Evolutionary conservation across 2,113 vertebrate genomes (phyloP), one percentile per base, ranked within the genome.

Genomic region (Holacanthus passer): DNA sequence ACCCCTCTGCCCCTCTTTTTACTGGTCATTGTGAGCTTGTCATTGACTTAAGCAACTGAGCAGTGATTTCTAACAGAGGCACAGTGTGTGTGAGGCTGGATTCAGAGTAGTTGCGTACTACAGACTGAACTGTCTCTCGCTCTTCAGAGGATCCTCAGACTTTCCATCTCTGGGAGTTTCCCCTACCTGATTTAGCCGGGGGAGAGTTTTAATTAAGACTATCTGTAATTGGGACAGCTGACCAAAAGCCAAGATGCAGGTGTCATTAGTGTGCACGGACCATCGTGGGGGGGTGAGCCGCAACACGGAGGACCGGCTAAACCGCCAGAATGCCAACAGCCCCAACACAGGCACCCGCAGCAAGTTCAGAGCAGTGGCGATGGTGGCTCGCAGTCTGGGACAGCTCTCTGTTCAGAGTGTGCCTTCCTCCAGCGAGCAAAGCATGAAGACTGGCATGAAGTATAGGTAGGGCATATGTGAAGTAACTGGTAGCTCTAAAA

Each of bases 211-310:
- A 53, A 82, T 53, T 45, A 63, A 41, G 10, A 72, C 47, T 43
- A 14, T n/a, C 67, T 47, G 43, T 64, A n/a, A 22, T 48, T 39
- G 16, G 60, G 60, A 75, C 68, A 32, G 63, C 19, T 10, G 2
- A 31, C 60, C 79, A 58, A 65, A 65, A 75, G 83, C 58, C 90
- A 87, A 72, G 83, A 99, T 99, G 98, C 98, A 99, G 94, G 98
- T 99, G 73, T 99, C 98, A 4, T 96, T 99, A 37, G 96, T 96
- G 66, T 99, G 98, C 93, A 97, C 98, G 0, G 98, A 99, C 89
- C 97, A 98, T 77, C 96, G 96, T 83, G 98, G 97, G 66, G 98
- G 97, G 5, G 95, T 96, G 89, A 96, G 93, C 95, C 96, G 97
- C 70, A 96, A 94, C 83, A 94, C 97, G 0, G 98, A 99, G 22